A percentile compares a stretch with the other conserved stretches of the same genome.
Conservation (phyloP, 2,797 vertebrate genomes). For the Gymnoscopelus microlampas region DNA sequence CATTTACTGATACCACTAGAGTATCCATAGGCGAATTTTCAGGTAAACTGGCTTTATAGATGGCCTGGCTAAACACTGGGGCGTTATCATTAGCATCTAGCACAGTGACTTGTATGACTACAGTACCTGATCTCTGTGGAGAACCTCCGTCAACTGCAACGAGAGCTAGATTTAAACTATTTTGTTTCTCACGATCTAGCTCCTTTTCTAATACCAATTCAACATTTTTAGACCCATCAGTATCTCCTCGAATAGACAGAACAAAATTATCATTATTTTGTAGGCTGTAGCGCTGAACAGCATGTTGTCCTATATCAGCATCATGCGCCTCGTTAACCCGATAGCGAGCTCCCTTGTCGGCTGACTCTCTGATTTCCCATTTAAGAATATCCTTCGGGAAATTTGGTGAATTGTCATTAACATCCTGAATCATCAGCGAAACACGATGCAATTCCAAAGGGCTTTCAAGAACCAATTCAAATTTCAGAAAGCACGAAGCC, state of each 20-base stretch:
- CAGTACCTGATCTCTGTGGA: conserved; percentile 62
- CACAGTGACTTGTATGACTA: conserved; percentile 59
- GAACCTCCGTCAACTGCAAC: conserved; percentile 64
- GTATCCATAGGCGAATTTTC: conserved; percentile 66
- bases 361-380: conserved; percentile 32
- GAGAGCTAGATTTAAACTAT: conserved; percentile 50
- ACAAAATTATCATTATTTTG: conserved; percentile 63
- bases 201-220: conserved; percentile 70
- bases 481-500: conserved; percentile 58
- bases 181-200: conserved; percentile 66
- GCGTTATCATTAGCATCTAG: conserved; percentile 67
- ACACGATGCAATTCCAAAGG: conserved; percentile 63
- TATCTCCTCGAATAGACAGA: conserved; percentile 42
- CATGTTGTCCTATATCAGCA: conserved; percentile 19
- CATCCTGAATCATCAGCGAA: conserved; percentile 42
- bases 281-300: conserved; percentile 46
- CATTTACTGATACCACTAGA: conserved; percentile 58
- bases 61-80: conserved; percentile 50
- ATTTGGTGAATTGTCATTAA: conserved; percentile 55
- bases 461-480: conserved; percentile 63
- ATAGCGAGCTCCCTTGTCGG: conserved; percentile 10
- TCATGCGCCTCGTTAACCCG: conserved; percentile 20
- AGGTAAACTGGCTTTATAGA: conserved; percentile 57
- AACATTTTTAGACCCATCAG: conserved; percentile 54
- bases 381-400: conserved; percentile 38